Evolutionary conservation across 1,140 invertebrate species (phyloP), one percentile per base, ranked within the genome.

Genomic region (Octopus sinensis): DNA sequence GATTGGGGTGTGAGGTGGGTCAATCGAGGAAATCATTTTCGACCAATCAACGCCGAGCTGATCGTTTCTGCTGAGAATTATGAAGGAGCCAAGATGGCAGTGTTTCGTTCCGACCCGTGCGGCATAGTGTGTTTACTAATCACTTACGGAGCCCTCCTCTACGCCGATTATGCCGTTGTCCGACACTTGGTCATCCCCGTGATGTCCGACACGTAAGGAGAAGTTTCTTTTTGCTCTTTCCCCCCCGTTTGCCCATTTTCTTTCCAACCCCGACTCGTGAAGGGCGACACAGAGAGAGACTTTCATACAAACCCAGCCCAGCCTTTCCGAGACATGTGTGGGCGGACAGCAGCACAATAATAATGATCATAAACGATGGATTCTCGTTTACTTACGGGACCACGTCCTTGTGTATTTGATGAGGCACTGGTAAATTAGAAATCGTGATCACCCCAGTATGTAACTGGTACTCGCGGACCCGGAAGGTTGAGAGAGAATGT

Each of bases 81-180:
- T 73, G 68, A 73, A 23, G 68, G 30, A 73, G 82, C 53, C 82
- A 86, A 85, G 77, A 89, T 89, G 88, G 87, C 85, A 84, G 91
- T 93, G 6, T 93, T 92, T 87, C 92, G 96, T 79, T 92, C 92
- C 84, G 96, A 97, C 93, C 95, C 95, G 62, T 97, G 96, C 90
- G 96, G 96, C 83, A 94, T 97, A 86, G 93, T 95, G 83, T 97
- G 96, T 89, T 93, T 97, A 82, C 90, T 95, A 79, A 93, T 97
- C 82, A 96, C 95, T 13, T 97, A 97, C 89, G 86, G 93, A 52
- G 95, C 95, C 53, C 93, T 97, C 68, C 93, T 96, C 85, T 97
- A 97, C 90, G 96, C 96, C 5, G 96, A 97, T 91, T 97, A 97
- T 92, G 96, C 96, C 75, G 94, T 97, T 12, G 92, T 96, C 79